Evolutionary conservation across 2,797 vertebrate species (phyloP), one percentile per base, ranked within the genome.

Genomic region (Sylvia borin): DNA sequence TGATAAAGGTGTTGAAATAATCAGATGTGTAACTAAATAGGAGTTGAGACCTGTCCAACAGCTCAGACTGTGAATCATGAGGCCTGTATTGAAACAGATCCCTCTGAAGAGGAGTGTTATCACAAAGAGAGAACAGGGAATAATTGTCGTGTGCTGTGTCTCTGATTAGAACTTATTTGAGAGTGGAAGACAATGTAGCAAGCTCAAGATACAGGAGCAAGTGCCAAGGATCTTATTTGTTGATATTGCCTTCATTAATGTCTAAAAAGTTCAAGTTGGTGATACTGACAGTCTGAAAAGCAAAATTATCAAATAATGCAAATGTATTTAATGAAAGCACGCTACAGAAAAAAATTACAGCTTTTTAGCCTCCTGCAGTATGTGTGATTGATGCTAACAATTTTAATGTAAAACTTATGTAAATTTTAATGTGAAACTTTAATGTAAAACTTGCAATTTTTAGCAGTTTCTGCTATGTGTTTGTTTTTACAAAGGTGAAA

Each of bases 401-500:
- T 76, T 85, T 71, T 31, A 48, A 45, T 75, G 38, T 80, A 72
- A 73, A 94, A 61, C 21, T 19, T 57, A 47, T 7, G 45, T 47
- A 47, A 60, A 38, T 76, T 85, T 67, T 31, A 51, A 42, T 72
- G 38, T 77, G 68, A 73, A 95, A 61, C 21, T 19, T 57, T 24
- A 47, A 47, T 24, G 47, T 16, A 27, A 50, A 50, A 26, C 27
- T 2, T 68, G 29, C 31, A 43, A 18, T 47, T 64, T 89, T 54
- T 54, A 80, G 24, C 34, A 15, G 13, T 81, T 90, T 91, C 40
- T 92, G 6, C n/a, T 78, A 2, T 91, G 65, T 74, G 16, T 88
- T 92, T 84, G 32, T 75, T 90, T 93, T 83, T 76, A 55, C 61
- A 92, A 96, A 99, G 99, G 96, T 98, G 50, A 99, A 98, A 96